Evolutionary conservation across 1,140 invertebrate genomes (phyloP).

Genomic region (Aphelinus atriplicis): DNA sequence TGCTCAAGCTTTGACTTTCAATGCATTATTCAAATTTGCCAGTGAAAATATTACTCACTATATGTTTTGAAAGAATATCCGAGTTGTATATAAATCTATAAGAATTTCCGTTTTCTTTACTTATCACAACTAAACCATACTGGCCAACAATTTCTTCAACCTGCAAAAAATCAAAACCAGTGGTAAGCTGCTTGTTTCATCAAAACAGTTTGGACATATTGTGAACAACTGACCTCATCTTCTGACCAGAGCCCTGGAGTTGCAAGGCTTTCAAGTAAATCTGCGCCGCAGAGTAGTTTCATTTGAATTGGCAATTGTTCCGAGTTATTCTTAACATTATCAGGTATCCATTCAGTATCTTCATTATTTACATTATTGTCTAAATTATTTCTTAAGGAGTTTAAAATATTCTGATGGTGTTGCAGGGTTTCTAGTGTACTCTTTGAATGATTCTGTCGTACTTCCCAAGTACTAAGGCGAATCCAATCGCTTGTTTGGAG

Average conservation of each 20-base stretch:
- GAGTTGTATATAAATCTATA: slow-evolving; percentile 92
- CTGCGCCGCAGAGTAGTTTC: slow-evolving; percentile 91
- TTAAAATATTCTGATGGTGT: slow-evolving; percentile 85
- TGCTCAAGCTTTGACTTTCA: not conserved
- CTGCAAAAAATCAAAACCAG: slow-evolving; percentile 62
- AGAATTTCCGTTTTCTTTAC: slow-evolving; percentile 83
- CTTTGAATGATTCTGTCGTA: slow-evolving; percentile 80
- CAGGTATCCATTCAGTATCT: slow-evolving; percentile 73
- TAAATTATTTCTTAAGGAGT: slow-evolving; percentile 68
- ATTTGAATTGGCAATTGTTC: slow-evolving; percentile 72
- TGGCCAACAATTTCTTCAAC: slow-evolving; percentile 87
- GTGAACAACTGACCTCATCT: slow-evolving; percentile 80
- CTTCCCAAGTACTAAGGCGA: slow-evolving; percentile 87
- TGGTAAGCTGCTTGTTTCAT: no score
- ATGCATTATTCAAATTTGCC: no score
- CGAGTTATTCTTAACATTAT: slow-evolving; percentile 67
- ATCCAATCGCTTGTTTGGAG: slow-evolving; percentile 85
- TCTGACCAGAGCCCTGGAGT: slow-evolving; percentile 88
- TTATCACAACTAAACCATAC: slow-evolving; percentile 90
- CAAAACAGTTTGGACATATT: no score
- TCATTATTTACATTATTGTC: slow-evolving; percentile 65
- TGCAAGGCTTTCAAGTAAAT: slow-evolving; percentile 92
- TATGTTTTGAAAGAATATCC: slow-evolving; percentile 86
- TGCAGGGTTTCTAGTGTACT: slow-evolving; percentile 80
- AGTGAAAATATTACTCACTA: slow-evolving; percentile 70